phyloP scores from a whole-genome alignment of 2,113 vertebrate species.

The Oreotragus oreotragus region DNA sequence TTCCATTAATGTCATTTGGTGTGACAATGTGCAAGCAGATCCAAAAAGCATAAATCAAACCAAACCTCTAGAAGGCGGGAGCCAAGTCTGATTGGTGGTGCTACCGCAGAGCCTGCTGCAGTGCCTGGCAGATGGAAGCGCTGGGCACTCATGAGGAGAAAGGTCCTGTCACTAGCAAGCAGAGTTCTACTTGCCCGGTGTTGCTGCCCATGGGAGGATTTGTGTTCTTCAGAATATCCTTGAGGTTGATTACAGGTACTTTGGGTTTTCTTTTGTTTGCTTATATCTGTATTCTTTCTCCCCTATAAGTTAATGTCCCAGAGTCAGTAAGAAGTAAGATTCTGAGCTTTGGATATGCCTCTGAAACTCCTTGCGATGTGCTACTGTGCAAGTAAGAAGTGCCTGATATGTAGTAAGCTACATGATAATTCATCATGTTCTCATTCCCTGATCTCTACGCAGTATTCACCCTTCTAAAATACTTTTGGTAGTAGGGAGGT shows the following conservation, averaged over 20 bases:
- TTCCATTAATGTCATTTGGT: neutral
- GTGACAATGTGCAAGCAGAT: neutral
- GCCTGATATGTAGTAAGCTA: neutral
- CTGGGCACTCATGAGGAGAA: fast-evolving
- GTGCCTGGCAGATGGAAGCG: neutral
- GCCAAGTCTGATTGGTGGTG: neutral
- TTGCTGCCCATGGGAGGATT: neutral
- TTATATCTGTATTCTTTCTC: neutral
- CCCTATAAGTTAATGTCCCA: neutral
- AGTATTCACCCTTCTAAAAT: neutral
- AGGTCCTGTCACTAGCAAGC: neutral
- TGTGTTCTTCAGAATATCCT: neutral
- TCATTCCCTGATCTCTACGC: neutral
- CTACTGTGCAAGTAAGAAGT: neutral
- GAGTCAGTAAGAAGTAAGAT: neutral
- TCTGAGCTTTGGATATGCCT: neutral
- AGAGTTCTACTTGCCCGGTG: neutral
- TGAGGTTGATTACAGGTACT: neutral
- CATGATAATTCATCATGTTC: neutral
- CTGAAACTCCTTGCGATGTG: neutral
- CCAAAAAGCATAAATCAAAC: neutral
- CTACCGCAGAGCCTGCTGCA: fast-evolving
- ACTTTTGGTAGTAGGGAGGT: neutral
- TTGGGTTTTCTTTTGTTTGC: neutral
- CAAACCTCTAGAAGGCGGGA: neutral